These are phyloP conservation scores for Myrmecobius fasciatus DNA, from an alignment of 2,113 vertebrate genomes.

Conservation along the genomic window DNA sequence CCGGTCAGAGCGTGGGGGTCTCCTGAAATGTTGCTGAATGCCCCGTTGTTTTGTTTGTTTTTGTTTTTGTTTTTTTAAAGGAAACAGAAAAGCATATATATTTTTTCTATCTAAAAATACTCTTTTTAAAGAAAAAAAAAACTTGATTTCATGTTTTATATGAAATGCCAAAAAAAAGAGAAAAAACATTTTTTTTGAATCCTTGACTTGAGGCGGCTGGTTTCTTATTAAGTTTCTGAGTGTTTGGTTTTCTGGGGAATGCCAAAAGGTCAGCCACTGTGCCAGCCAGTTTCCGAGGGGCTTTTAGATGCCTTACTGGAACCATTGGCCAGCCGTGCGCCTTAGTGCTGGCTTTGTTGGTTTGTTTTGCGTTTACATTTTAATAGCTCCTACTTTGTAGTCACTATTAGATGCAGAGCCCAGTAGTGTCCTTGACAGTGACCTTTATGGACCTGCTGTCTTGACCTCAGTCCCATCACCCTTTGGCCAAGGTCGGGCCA, in stretches of 20 bases:
- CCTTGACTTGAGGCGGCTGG: constrained; percentile 79
- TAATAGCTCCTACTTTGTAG: constrained; percentile 64
- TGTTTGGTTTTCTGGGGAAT: constrained; percentile 65
- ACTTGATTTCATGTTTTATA: constrained; percentile 82
- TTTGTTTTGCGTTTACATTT: constrained; percentile 76
- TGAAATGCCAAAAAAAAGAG: constrained; percentile 80
- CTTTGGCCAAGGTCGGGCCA: neutral
- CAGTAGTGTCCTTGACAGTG: neutral
- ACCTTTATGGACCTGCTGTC: neutral
- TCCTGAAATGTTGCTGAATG: constrained; percentile 73
- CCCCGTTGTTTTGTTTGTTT: constrained; percentile 43
- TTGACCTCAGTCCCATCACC: neutral
- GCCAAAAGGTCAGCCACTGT: constrained; percentile 25
- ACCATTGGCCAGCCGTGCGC: constrained; percentile 70
- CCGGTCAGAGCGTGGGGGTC: constrained; percentile 47
- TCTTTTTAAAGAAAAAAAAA: constrained; percentile 68
- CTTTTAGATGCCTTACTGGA: constrained; percentile 83
- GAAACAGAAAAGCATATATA: constrained; percentile 77
- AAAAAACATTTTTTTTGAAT: constrained; percentile 66
- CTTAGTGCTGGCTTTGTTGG: constrained; percentile 69
- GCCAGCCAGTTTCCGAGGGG: constrained; percentile 21
- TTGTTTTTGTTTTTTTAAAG: constrained; percentile 81
- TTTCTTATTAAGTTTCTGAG: constrained; percentile 42
- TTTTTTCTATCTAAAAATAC: constrained; percentile 76
- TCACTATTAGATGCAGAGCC: constrained; percentile 12